A percentile compares a stretch with the other conserved stretches of the same genome.
Evolutionary conservation across 2,113 vertebrate genomes (phyloP).

Genomic region (Ciconia maguari): DNA sequence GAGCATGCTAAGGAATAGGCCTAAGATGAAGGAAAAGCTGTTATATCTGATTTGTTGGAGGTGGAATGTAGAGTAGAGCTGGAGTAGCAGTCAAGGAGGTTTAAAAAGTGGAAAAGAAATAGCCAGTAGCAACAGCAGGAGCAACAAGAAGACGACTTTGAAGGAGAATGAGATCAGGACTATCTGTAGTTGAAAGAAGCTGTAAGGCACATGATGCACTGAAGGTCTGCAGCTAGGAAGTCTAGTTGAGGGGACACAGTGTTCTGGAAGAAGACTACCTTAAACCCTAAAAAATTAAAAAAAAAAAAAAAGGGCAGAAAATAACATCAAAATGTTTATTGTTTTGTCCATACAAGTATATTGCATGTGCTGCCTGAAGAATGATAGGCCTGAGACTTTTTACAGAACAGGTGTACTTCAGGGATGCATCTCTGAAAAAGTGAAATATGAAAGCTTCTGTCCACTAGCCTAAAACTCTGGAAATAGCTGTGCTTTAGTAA

Average conservation of each 20-base stretch:
- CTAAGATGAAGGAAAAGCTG: not conserved
- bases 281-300: not conserved
- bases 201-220: not conserved
- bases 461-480: not conserved
- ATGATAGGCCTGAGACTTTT: not conserved
- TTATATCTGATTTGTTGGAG: not conserved
- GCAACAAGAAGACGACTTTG: not conserved
- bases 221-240: not conserved
- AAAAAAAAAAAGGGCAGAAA: not conserved
- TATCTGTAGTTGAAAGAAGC: not conserved
- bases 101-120: not conserved
- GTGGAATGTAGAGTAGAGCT: not conserved
- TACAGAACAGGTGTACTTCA: not conserved
- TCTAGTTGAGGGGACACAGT: not conserved
- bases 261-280: not conserved
- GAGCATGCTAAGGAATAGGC: not conserved
- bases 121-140: not conserved
- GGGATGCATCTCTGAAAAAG: not conserved
- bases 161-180: not conserved
- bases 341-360: not conserved
- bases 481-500: not conserved
- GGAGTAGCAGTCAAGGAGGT: not conserved
- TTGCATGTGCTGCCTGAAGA: not conserved
- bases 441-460: not conserved
- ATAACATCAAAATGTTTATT: not conserved